Evolutionary conservation across 2,797 vertebrate species (phyloP).

Genomic region (Syngnathus acus): DNA sequence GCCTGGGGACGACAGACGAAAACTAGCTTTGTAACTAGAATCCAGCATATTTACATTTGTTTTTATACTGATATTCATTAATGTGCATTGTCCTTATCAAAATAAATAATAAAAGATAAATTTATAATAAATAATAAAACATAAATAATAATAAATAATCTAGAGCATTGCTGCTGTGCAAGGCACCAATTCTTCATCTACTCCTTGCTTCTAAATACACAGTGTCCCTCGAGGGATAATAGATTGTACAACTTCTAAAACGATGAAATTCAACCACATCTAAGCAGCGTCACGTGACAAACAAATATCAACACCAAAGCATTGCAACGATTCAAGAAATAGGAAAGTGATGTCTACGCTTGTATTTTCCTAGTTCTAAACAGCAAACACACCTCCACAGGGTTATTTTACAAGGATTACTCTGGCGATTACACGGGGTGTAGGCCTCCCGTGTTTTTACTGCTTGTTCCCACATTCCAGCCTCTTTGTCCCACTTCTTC

Average conservation of each 20-base stretch:
- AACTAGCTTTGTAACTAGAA: no score
- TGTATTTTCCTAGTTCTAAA: slow-evolving; percentile 22
- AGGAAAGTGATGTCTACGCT: slow-evolving; percentile 1
- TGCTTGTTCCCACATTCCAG: slow-evolving; percentile 62
- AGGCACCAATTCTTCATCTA: not conserved
- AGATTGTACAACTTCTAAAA: not conserved
- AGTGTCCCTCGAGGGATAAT: no score
- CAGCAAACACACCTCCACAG: slow-evolving; percentile 20
- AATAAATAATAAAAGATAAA: no score
- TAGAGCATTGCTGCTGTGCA: not conserved
- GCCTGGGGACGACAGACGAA: no score
- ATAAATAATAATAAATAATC: no score
- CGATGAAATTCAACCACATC: not conserved
- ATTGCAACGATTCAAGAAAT: slow-evolving; percentile 5
- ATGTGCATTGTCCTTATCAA: no score
- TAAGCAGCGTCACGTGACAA: slow-evolving; percentile 5
- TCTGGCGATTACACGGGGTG: slow-evolving; percentile 49
- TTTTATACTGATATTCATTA: no score
- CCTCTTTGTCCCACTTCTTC: slow-evolving; percentile 25
- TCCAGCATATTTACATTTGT: no score
- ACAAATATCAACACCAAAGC: slow-evolving; percentile 10
- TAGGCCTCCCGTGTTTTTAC: slow-evolving; percentile 31
- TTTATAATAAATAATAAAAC: no score
- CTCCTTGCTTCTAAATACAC: no score
- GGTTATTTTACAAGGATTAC: slow-evolving; percentile 65